Percentiles rank a stretch among this genome's conserved stretches.
phyloP scores from a whole-genome alignment of 2,113 vertebrate species.

The Chloebia gouldiae region DNA sequence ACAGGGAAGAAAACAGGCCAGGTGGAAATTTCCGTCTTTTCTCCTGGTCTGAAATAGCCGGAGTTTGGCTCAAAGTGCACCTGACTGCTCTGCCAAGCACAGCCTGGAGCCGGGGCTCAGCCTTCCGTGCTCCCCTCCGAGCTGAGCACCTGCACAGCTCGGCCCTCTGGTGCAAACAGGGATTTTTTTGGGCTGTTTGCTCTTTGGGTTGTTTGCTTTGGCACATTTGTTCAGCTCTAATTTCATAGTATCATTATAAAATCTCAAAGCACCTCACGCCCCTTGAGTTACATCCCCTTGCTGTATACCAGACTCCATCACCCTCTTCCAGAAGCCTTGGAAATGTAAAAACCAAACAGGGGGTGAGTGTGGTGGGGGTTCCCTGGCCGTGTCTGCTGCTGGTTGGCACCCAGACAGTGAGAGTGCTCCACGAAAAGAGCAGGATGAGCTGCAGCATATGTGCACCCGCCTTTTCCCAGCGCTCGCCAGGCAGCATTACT shows the following conservation, averaged over 20 bases:
- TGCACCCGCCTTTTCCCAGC: background rate
- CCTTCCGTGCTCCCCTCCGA: background rate
- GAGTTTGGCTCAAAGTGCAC: background rate
- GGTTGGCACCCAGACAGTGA: background rate
- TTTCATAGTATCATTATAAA: rapidly evolving
- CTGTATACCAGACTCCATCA: background rate
- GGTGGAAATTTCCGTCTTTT: constrained; percentile 30
- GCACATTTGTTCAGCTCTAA: background rate
- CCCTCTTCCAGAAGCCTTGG: background rate
- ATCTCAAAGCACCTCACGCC: background rate
- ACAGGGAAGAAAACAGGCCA: background rate
- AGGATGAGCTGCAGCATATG: constrained; percentile 23
- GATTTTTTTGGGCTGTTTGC: background rate
- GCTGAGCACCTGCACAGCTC: background rate
- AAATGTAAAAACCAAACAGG: background rate
- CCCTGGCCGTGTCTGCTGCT: rapidly evolving
- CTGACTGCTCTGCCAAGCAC: background rate
- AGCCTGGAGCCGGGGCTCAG: background rate
- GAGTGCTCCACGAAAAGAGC: background rate
- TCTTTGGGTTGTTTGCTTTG: background rate
- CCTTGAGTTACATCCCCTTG: background rate
- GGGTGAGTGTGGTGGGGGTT: background rate
- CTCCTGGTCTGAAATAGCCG: background rate
- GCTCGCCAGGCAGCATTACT: constrained; percentile 19
- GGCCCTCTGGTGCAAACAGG: background rate